Conservation (phyloP, 2,888 invertebrate genomes). For the Callyntrura sp. region DNA sequence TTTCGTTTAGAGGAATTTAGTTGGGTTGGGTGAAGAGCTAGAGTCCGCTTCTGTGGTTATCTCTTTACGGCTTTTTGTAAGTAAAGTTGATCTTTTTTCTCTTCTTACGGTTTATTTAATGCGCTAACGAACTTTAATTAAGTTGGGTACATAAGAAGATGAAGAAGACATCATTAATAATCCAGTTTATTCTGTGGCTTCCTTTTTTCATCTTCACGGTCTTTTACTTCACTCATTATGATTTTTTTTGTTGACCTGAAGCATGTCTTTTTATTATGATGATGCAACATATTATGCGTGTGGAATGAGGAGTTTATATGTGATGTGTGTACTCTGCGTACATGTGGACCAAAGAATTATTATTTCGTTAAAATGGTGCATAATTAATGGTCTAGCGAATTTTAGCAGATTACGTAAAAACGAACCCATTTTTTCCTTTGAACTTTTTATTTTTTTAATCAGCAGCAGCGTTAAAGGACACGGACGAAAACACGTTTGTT, state of each 20-base stretch:
- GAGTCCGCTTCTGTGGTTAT: not conserved
- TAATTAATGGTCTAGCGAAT: slow-evolving; percentile 5
- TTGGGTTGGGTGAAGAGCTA: not conserved
- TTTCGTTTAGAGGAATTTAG: not conserved
- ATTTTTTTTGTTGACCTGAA: not conserved
- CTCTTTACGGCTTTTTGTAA: no score
- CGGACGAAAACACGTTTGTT: slow-evolving; percentile 15
- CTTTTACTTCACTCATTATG: slow-evolving; percentile 22
- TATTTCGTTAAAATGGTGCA: not conserved
- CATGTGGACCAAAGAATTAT: not conserved
- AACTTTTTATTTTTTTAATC: slow-evolving; percentile 12
- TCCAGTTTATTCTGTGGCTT: slow-evolving; percentile 23
- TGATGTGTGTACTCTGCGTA: no score
- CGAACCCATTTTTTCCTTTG: slow-evolving; percentile 10
- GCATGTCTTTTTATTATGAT: slow-evolving; percentile 30
- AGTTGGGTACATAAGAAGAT: slow-evolving; percentile 9
- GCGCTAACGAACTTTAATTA: slow-evolving; percentile 55
- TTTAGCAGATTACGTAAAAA: slow-evolving; percentile 2
- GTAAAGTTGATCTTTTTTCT: slow-evolving; percentile 38
- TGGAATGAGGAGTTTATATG: no score
- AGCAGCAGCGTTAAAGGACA: slow-evolving; percentile 28
- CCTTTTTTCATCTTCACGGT: slow-evolving; percentile 16
- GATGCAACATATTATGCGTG: slow-evolving; percentile 11
- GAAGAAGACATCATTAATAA: slow-evolving; percentile 44
- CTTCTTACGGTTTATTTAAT: slow-evolving; percentile 49